Percentiles rank a stretch among this genome's conserved stretches.
Conservation (phyloP, 2,888 invertebrate genomes). For the Urechis unicinctus region DNA sequence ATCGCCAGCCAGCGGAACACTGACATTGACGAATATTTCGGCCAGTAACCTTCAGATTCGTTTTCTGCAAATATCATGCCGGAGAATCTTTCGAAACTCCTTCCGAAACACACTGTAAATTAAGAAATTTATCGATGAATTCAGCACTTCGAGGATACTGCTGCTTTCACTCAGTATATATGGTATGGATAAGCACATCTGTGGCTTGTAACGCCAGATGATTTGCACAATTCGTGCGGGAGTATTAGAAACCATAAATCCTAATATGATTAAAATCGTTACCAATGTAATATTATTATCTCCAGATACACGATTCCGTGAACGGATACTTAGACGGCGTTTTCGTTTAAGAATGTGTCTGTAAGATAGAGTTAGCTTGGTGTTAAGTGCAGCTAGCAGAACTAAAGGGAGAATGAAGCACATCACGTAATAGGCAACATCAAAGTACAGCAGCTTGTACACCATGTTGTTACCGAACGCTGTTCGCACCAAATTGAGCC, state of each 20-base stretch:
- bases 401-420: slow-evolving; percentile 18
- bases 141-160: slow-evolving; percentile 15
- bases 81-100: slow-evolving; percentile 12
- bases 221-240: too few species aligned
- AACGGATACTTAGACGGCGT: slow-evolving; percentile 5
- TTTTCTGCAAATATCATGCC: too few species aligned
- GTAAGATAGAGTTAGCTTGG: slow-evolving; percentile 8
- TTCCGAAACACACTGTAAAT: slow-evolving; percentile 15
- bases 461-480: slow-evolving; percentile 1
- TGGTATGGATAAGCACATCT: not conserved
- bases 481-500: not conserved
- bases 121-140: slow-evolving; percentile 16
- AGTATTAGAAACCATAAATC: slow-evolving; percentile 15
- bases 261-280: slow-evolving; percentile 13
- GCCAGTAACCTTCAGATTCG: too few species aligned
- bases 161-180: slow-evolving; percentile 7
- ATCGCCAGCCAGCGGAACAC: too few species aligned
- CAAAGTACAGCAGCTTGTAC: slow-evolving; percentile 12
- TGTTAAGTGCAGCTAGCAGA: slow-evolving; percentile 12
- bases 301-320: not conserved
- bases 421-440: slow-evolving; percentile 16
- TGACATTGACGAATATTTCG: too few species aligned
- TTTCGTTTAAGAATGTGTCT: slow-evolving; percentile 1
- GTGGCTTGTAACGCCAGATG: slow-evolving; percentile 7
- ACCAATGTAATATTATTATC: slow-evolving; percentile 17